Percentiles rank a stretch among this genome's conserved stretches.
Evolutionary conservation across 2,797 vertebrate genomes (phyloP).

Genomic region (Melanotaenia trifasciata): DNA sequence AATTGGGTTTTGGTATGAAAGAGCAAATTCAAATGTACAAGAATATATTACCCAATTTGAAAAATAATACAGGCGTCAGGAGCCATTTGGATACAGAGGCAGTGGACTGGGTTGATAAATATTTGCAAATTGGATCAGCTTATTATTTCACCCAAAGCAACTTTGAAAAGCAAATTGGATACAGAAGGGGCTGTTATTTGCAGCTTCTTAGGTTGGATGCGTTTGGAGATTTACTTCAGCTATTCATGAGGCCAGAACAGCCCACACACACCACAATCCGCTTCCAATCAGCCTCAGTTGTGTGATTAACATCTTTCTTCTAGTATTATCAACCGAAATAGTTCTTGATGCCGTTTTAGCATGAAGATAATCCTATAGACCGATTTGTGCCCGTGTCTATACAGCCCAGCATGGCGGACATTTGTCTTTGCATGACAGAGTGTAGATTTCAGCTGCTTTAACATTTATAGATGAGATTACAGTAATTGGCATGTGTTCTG

Average conservation of each 20-base stretch:
- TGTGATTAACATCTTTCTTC: slow-evolving; percentile 75
- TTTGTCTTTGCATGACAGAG: slow-evolving; percentile 41
- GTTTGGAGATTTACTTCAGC: slow-evolving; percentile 77
- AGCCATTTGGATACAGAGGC: slow-evolving; percentile 73
- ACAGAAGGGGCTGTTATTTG: slow-evolving; percentile 78
- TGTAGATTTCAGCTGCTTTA: slow-evolving; percentile 14
- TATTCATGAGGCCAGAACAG: slow-evolving; percentile 68
- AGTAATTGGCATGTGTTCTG: neutral
- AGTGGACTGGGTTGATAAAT: slow-evolving; percentile 80
- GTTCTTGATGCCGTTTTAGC: slow-evolving; percentile 67
- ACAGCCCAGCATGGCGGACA: slow-evolving; percentile 37
- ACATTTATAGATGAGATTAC: slow-evolving; percentile 36
- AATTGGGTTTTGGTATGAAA: slow-evolving; percentile 72
- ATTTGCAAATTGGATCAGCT: slow-evolving; percentile 83
- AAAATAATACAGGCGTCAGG: slow-evolving; percentile 71
- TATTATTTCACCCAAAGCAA: slow-evolving; percentile 83
- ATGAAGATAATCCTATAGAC: slow-evolving; percentile 49
- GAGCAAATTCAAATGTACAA: slow-evolving; percentile 75
- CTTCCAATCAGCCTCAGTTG: slow-evolving; percentile 66
- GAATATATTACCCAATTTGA: slow-evolving; percentile 79
- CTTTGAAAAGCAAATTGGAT: slow-evolving; percentile 81
- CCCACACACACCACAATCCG: slow-evolving; percentile 60
- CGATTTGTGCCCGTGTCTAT: slow-evolving; percentile 1
- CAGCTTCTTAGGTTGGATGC: slow-evolving; percentile 75
- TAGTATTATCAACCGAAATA: slow-evolving; percentile 66